Base-by-base conservation (phyloP, 2,888 invertebrate species). In the Pollenia angustigena region DNA sequence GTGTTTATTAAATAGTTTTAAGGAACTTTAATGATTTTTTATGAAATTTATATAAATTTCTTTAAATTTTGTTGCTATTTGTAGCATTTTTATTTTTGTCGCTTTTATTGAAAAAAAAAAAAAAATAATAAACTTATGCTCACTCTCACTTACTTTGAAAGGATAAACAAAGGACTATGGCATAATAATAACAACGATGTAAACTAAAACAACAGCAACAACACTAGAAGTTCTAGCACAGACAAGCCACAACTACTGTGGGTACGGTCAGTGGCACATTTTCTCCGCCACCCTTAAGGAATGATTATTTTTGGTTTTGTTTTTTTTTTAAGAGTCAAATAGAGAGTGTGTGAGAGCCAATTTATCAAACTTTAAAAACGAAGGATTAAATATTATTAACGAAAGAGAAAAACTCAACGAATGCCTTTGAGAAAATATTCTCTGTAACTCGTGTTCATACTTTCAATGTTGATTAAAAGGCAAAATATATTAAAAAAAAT, bases 261-360 rank as follows among this genome's bases (percentile, higher is more conserved):
- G 87, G 88, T 88, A 85, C 88, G 88, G 89, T 88, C 88, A 88
- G 88, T 89, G 88, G 89, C 88, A 88, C 87, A 86, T 88, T 89
- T 89, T 88, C 56, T 81, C 88, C 88, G 88, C 88, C 89, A 89
- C 89, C 89, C 58, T 83, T 80, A 64, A 69, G 8, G n/a, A 50
- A 54, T 23, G 16, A 1, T 16, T 50, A 23, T 23, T 66, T 50
- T 42, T 50, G n/a, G 56, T 74, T 64, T 60, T 81, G n/a, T 75
- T 50, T 42, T 42, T 50, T 58, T n/a, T 42, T 23, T 23, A 32
- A 32, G 32, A 32, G 42, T 64, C n/a, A 9, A 42, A 16, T 54
- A 42, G 60, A 56, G 69, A 69, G 69, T 58, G 72, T 9, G 6
- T 42, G 46, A 48, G 40, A 64, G 62, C 4, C 40, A n/a, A 42